Conservation (phyloP, 2,113 vertebrate genomes). For the Zosterops pallidus region DNA sequence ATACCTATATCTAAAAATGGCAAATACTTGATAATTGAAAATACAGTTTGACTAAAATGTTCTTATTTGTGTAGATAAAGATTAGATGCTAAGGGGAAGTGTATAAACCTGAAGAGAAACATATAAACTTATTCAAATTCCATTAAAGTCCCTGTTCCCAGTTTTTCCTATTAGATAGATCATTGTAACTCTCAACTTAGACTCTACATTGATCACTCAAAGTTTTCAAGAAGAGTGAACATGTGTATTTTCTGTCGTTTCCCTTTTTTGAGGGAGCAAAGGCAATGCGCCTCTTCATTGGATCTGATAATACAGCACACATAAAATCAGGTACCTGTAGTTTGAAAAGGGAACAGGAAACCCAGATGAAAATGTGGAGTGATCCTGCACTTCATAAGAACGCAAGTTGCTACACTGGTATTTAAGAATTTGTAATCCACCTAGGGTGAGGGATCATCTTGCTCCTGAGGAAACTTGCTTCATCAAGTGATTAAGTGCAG, state of each 20-base stretch:
- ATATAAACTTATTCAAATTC: not conserved
- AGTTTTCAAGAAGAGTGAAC: not conserved
- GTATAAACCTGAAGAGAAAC: not conserved
- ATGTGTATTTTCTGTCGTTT: not conserved
- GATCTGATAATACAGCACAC: not conserved
- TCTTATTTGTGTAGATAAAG: not conserved
- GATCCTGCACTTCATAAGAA: not conserved
- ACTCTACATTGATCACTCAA: not conserved
- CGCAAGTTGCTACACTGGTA: not conserved
- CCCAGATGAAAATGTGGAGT: not conserved
- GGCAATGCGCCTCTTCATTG: not conserved
- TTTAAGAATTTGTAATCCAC: not conserved
- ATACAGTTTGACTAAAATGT: not conserved
- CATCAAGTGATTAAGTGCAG: not conserved
- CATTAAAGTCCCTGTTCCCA: not conserved
- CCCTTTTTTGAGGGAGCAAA: not conserved
- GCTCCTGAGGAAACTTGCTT: not conserved
- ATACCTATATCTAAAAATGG: not conserved
- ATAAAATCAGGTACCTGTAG: not conserved
- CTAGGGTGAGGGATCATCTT: not conserved
- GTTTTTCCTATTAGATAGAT: not conserved
- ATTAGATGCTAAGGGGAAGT: not conserved
- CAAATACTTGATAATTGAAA: not conserved
- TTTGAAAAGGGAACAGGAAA: not conserved
- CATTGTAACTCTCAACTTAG: not conserved